phyloP scores from a whole-genome alignment of 2,888 invertebrate genomes.

The Amaurobius ferox region DNA sequence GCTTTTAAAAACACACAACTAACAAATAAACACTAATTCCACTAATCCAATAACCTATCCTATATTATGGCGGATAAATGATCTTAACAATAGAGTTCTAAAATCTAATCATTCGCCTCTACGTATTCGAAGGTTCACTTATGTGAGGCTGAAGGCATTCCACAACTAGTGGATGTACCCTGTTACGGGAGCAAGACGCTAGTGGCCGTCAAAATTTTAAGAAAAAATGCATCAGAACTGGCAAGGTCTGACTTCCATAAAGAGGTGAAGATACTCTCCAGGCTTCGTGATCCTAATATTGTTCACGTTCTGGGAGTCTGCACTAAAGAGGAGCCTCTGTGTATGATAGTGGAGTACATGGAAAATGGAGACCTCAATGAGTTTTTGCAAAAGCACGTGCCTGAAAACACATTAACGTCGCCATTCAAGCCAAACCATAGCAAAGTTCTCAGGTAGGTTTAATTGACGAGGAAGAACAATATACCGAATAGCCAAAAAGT shows the following conservation, averaged over 20 bases:
- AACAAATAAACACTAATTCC: too few relatives aligned
- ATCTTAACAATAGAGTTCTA: neutral
- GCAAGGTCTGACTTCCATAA: slow-evolving; percentile 88
- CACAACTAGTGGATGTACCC: slow-evolving; percentile 74
- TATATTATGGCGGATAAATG: slow-evolving; percentile 56
- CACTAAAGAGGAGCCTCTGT: slow-evolving; percentile 88
- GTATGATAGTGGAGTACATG: slow-evolving; percentile 92
- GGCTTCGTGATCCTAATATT: slow-evolving; percentile 90
- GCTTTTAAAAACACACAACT: too few relatives aligned
- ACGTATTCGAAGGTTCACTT: slow-evolving; percentile 75
- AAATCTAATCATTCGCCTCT: neutral
- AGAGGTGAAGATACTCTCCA: slow-evolving; percentile 90
- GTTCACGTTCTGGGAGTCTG: slow-evolving; percentile 89
- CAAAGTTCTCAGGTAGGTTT: slow-evolving; percentile 84
- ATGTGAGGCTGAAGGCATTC: slow-evolving; percentile 76
- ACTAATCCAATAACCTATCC: too few relatives aligned
- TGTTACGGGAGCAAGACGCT: slow-evolving; percentile 83
- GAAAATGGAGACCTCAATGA: slow-evolving; percentile 89
- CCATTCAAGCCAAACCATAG: slow-evolving; percentile 81
- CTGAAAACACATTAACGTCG: slow-evolving; percentile 83
- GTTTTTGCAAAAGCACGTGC: slow-evolving; percentile 85
- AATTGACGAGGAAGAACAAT: too few relatives aligned
- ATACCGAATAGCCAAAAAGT: too few relatives aligned
- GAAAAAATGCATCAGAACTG: slow-evolving; percentile 85
- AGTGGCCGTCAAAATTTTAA: slow-evolving; percentile 91